Percentiles rank a stretch among this genome's conserved stretches.
Conservation (phyloP, 2,113 vertebrate species). For the Rynchops niger region DNA sequence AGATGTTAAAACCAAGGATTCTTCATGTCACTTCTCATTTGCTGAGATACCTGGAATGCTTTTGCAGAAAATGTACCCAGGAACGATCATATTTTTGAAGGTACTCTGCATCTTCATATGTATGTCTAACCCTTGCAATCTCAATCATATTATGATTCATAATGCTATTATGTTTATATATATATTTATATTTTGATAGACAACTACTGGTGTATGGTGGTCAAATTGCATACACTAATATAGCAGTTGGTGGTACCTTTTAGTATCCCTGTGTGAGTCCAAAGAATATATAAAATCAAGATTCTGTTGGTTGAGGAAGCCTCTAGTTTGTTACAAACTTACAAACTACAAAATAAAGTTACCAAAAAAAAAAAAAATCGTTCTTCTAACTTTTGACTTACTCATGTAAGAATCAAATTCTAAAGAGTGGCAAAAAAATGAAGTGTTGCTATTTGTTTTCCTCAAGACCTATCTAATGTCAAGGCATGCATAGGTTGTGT, state of each 20-base stretch:
- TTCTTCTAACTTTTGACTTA: neutral
- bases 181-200: conserved; percentile 51
- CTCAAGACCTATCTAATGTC: neutral
- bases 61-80: conserved; percentile 29
- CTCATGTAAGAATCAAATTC: neutral
- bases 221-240: conserved; percentile 34
- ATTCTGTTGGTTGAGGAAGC: neutral
- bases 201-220: conserved; percentile 14
- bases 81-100: conserved; percentile 51
- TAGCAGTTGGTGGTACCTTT: conserved; percentile 45
- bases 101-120: conserved; percentile 8
- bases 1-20: conserved; percentile 46
- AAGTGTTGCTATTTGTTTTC: neutral
- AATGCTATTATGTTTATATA: conserved; percentile 52
- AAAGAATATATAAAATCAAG: neutral
- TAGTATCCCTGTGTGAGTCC: conserved; percentile 7
- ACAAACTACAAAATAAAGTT: neutral
- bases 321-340: neutral
- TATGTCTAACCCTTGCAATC: conserved; percentile 35
- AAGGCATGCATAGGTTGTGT: neutral
- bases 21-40: conserved; percentile 19
- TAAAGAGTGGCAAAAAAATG: neutral
- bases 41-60: conserved; percentile 33
- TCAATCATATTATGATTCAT: conserved; percentile 37
- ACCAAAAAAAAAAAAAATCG: neutral